A percentile compares a stretch with the other conserved stretches of the same genome.
phyloP scores from a whole-genome alignment of 2,888 invertebrate species.

The Pegoplata infirma region DNA sequence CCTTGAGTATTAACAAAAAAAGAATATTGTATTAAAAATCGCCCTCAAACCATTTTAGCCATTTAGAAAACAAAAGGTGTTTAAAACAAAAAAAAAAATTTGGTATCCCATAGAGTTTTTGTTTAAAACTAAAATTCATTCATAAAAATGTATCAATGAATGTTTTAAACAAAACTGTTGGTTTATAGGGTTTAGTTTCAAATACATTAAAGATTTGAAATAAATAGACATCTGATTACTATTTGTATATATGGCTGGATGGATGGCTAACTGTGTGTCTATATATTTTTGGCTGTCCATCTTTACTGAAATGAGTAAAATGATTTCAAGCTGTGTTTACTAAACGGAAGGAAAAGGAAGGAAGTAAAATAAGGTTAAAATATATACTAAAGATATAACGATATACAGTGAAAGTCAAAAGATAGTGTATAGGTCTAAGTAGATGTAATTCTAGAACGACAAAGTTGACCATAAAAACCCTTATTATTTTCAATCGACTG shows the following conservation, averaged over 20 bases:
- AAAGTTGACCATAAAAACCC: no score
- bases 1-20: slow-evolving; percentile 20
- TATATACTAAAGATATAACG: slow-evolving; percentile 4
- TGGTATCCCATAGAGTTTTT: no score
- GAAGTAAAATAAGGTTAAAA: slow-evolving; percentile 32
- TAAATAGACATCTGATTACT: slow-evolving; percentile 44
- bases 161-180: neutral
- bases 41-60: slow-evolving; percentile 46
- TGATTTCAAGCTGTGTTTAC: slow-evolving; percentile 38
- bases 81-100: slow-evolving; percentile 51
- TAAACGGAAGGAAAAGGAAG: slow-evolving; percentile 53
- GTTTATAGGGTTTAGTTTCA: slow-evolving; percentile 2
- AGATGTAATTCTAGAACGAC: no score
- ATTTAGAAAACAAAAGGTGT: slow-evolving; percentile 33
- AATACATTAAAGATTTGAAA: slow-evolving; percentile 38
- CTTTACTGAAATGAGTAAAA: neutral
- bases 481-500: no score
- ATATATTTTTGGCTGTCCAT: no score
- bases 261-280: no score
- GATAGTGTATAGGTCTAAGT: no score
- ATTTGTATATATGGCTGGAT: neutral
- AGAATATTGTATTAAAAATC: no score
- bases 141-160: slow-evolving; percentile 37
- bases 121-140: slow-evolving; percentile 42
- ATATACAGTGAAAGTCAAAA: no score